Conservation (phyloP, 2,888 invertebrate species). For the Diaprepes abbreviatus region DNA sequence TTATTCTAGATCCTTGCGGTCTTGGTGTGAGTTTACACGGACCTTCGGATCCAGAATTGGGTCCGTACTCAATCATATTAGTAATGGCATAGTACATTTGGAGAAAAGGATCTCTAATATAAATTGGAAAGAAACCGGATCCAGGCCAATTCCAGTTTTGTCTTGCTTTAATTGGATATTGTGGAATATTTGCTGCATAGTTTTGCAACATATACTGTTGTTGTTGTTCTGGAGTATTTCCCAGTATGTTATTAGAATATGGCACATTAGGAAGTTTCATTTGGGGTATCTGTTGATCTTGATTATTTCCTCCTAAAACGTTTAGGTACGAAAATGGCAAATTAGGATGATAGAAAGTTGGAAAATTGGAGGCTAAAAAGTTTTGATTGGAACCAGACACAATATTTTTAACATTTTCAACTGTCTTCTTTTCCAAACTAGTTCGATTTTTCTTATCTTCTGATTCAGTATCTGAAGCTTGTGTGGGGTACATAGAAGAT, state of each 20-base stretch:
- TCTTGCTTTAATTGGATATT: conserved; percentile 38
- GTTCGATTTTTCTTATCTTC: conserved; percentile 22
- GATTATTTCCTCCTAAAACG: neutral
- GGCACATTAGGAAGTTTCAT: neutral
- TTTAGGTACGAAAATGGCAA: conserved; percentile 3
- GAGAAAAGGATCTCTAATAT: conserved; percentile 72
- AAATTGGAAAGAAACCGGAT: conserved; percentile 71
- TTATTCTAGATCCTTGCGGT: conserved; percentile 36
- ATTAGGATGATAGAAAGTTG: neutral
- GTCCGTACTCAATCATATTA: conserved; percentile 73
- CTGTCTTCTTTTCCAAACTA: conserved; percentile 58
- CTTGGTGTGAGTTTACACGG: conserved; percentile 53
- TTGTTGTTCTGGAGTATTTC: neutral
- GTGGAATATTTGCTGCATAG: neutral
- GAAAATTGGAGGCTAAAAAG: neutral
- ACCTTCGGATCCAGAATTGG: conserved; percentile 67
- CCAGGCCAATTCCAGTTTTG: conserved; percentile 69
- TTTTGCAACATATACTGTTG: neutral
- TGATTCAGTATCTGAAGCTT: neutral
- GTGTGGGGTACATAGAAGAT: neutral
- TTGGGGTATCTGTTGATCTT: neutral
- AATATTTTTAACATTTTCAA: conserved; percentile 62
- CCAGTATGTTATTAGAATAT: neutral
- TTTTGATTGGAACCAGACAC: conserved; percentile 44
- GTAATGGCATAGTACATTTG: conserved; percentile 71